A percentile compares a stretch with the other conserved stretches of the same genome.
Conservation (phyloP, 2,888 invertebrate genomes). For the Heteromurus nitidus region DNA sequence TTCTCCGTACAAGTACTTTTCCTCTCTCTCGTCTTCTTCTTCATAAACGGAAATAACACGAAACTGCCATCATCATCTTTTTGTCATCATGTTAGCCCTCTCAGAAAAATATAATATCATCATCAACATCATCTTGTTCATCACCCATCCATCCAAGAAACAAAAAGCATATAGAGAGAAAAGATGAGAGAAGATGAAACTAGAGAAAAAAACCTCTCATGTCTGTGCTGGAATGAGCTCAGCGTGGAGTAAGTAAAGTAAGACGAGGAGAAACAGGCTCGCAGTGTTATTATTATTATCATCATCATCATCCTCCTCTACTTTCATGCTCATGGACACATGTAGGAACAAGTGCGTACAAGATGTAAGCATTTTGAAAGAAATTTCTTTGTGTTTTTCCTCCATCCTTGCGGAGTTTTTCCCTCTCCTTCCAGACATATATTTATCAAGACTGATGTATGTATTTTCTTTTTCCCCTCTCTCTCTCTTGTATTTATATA, state of each 20-base stretch:
- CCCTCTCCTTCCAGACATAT: neutral
- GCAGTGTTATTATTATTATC: slow-evolving; percentile 21
- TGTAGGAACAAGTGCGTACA: slow-evolving; percentile 66
- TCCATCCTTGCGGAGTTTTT: neutral
- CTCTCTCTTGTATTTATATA: neutral
- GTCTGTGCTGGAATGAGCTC: no score
- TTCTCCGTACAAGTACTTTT: no score
- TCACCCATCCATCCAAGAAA: neutral
- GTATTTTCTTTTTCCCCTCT: neutral
- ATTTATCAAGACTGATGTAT: neutral
- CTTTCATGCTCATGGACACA: slow-evolving; percentile 57
- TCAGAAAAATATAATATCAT: slow-evolving; percentile 36
- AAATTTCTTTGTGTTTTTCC: slow-evolving; percentile 36
- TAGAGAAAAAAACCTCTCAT: no score
- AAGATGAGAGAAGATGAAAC: no score
- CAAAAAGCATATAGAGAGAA: slow-evolving; percentile 3
- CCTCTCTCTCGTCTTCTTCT: no score
- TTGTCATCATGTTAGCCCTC: slow-evolving; percentile 14
- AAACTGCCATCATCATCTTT: slow-evolving; percentile 20
- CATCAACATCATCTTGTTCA: slow-evolving; percentile 12
- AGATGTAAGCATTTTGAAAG: slow-evolving; percentile 59
- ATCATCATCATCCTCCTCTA: slow-evolving; percentile 25
- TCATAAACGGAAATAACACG: slow-evolving; percentile 54
- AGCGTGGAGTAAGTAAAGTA: no score
- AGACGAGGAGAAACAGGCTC: slow-evolving; percentile 23